Evolutionary conservation across 2,888 invertebrate genomes (phyloP).

Genomic region (Mesorhabditis belari): DNA sequence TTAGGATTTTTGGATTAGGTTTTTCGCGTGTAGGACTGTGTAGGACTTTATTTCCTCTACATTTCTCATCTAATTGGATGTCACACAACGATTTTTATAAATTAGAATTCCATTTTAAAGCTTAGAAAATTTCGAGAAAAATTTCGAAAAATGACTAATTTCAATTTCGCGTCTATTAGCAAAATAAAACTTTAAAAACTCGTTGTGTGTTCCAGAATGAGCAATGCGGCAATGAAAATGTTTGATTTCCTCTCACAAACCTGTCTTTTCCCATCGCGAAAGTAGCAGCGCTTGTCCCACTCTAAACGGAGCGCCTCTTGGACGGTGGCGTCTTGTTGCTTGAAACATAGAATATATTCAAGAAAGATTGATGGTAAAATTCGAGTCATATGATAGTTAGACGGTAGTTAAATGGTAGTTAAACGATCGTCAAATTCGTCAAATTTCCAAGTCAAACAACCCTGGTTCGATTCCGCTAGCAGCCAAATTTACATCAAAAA

Average conservation of each 20-base stretch:
- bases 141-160: background rate
- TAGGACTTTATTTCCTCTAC: too few relatives aligned
- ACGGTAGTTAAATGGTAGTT: too few relatives aligned
- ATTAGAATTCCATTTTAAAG: background rate
- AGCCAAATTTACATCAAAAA: too few relatives aligned
- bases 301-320: constrained; percentile 5
- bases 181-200: background rate
- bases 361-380: background rate
- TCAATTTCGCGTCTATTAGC: background rate
- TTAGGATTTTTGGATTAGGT: too few relatives aligned
- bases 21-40: too few relatives aligned
- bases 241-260: background rate
- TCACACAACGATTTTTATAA: too few relatives aligned
- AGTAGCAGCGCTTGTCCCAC: constrained; percentile 18
- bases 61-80: too few relatives aligned
- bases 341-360: background rate
- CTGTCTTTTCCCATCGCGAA: constrained; percentile 11
- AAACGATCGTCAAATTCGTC: too few relatives aligned
- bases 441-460: too few relatives aligned
- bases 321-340: background rate
- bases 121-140: background rate
- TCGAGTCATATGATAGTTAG: too few relatives aligned
- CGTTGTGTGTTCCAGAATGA: background rate
- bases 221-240: background rate
- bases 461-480: too few relatives aligned